Conservation (phyloP, 2,113 vertebrate genomes). For the Mohoua ochrocephala region DNA sequence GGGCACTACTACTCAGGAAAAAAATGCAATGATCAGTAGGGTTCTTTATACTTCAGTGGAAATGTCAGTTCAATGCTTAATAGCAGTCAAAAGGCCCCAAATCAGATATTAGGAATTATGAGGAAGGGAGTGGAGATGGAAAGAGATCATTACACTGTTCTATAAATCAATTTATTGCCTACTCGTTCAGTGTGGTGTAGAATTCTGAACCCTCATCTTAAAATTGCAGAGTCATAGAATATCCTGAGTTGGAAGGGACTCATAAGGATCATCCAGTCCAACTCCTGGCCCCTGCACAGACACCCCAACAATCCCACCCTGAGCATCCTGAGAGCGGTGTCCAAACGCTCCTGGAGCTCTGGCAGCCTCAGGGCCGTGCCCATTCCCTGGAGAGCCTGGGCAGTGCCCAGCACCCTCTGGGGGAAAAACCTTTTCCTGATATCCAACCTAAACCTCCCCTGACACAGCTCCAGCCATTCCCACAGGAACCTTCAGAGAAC, state of each 20-base stretch:
- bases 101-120: neutral
- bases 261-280: rapidly evolving
- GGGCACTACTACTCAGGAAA: neutral
- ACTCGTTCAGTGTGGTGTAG: rapidly evolving
- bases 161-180: neutral
- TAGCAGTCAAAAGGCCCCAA: neutral
- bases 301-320: neutral
- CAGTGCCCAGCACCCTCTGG: neutral
- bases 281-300: neutral
- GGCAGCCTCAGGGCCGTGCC: rapidly evolving
- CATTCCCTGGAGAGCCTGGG: neutral
- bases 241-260: neutral
- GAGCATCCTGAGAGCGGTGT: rapidly evolving
- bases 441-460: neutral
- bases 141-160: neutral
- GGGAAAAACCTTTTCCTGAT: neutral
- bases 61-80: neutral
- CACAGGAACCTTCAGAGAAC: neutral
- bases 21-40: neutral
- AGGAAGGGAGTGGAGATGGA: neutral
- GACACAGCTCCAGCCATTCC: rapidly evolving
- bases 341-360: neutral
- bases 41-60: neutral
- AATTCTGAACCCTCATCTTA: neutral
- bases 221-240: neutral